Evolutionary conservation across 2,797 vertebrate species (phyloP).

Genomic region (Acridotheres tristis): DNA sequence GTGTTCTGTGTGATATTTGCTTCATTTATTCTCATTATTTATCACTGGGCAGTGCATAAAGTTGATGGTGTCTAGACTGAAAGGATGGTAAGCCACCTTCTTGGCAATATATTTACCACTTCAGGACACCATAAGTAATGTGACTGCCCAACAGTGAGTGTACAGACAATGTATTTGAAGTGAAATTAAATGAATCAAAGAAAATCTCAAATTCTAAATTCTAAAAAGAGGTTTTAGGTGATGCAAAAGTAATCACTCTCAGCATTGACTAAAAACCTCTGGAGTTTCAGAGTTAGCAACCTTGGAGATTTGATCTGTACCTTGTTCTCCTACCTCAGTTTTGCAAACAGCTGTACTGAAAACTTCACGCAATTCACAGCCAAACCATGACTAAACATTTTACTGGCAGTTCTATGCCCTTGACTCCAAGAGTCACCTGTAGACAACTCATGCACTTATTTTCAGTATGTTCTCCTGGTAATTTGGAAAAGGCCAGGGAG

Average conservation of each 20-base stretch:
- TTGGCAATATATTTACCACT: background rate
- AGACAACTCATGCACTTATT: background rate
- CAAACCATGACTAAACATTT: background rate
- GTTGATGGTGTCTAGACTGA: background rate
- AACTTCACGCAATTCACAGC: background rate
- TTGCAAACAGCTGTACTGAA: background rate
- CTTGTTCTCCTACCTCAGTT: background rate
- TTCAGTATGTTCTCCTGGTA: background rate
- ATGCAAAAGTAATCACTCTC: background rate
- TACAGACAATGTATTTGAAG: background rate
- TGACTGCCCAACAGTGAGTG: background rate
- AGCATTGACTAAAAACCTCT: background rate
- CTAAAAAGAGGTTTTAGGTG: background rate
- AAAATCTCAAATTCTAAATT: background rate
- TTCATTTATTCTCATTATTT: background rate
- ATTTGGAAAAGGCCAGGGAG: background rate
- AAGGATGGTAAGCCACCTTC: background rate
- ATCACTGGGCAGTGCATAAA: background rate
- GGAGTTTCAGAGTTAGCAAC: background rate
- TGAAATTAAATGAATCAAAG: background rate
- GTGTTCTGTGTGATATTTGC: background rate
- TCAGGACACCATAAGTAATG: background rate
- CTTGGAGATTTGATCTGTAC: background rate
- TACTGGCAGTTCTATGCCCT: background rate
- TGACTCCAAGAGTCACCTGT: background rate